These are phyloP conservation scores for Psococerastis gibbosa DNA, from an alignment of 2,888 invertebrate species.

Conservation along the genomic window DNA sequence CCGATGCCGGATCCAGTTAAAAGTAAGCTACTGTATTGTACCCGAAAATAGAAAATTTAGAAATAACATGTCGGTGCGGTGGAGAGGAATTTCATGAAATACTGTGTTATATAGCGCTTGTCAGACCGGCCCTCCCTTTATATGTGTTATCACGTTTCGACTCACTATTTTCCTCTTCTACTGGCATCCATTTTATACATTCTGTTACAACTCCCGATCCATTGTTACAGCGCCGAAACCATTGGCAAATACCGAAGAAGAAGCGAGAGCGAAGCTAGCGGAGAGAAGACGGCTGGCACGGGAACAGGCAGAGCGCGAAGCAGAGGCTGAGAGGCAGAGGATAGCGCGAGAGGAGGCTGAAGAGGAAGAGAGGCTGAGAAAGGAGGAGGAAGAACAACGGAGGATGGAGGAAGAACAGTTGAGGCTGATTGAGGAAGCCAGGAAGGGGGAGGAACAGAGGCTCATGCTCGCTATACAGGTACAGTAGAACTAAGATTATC, in stretches of 20 bases:
- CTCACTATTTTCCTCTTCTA: background rate
- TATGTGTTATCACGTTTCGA: conserved; percentile 6
- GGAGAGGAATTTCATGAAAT: too few relatives aligned
- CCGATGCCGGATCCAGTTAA: too few relatives aligned
- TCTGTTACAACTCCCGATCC: too few relatives aligned
- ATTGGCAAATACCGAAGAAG: conserved; percentile 71
- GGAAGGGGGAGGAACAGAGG: conserved; percentile 67
- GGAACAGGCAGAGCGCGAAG: conserved; percentile 81
- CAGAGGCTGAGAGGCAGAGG: conserved; percentile 57
- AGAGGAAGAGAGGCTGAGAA: conserved; percentile 47
- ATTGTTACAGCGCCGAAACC: conserved; percentile 40
- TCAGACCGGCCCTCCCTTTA: too few relatives aligned
- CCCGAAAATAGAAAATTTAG: too few relatives aligned
- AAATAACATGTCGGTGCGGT: too few relatives aligned
- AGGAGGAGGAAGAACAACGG: conserved; percentile 70
- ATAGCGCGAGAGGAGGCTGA: conserved; percentile 44
- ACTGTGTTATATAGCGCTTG: too few relatives aligned
- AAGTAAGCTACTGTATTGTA: too few relatives aligned
- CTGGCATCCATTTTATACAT: conserved; percentile 13
- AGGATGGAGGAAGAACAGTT: conserved; percentile 63
- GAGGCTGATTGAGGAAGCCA: conserved; percentile 58
- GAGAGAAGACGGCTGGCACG: conserved; percentile 71
- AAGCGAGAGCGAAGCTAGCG: conserved; percentile 84
- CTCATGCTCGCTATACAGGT: conserved; percentile 65
- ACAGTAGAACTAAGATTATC: too few relatives aligned